Percentiles rank a stretch among this genome's conserved stretches.
Evolutionary conservation across 2,888 invertebrate genomes (phyloP).

Genomic region (Tipula confusa): DNA sequence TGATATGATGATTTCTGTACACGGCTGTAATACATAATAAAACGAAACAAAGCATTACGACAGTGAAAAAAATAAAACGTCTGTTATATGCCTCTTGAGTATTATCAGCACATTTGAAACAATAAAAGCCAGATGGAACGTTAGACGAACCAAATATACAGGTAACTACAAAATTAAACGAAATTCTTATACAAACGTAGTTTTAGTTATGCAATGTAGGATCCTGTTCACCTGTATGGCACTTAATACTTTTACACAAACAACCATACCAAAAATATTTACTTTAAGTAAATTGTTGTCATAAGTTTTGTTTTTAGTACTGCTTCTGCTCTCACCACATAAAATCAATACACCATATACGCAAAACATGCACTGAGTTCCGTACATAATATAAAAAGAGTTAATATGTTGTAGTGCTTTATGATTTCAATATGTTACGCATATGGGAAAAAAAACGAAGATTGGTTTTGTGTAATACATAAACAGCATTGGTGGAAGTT

Average conservation of each 20-base stretch:
- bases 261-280: not conserved
- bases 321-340: not conserved
- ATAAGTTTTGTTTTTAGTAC: not conserved
- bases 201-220: not conserved
- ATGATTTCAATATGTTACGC: not conserved
- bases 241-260: not conserved
- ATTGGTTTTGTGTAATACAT: not conserved
- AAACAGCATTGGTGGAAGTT: not conserved
- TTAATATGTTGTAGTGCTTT: not conserved
- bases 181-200: not conserved
- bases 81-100: not conserved
- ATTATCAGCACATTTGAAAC: not conserved
- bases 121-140: not conserved
- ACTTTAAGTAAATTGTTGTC: not conserved
- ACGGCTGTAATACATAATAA: not conserved
- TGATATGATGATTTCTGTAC: not conserved
- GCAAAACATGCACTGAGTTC: not conserved
- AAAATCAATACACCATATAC: not conserved
- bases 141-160: not conserved
- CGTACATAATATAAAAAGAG: not conserved
- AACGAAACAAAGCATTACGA: not conserved
- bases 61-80: not conserved
- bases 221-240: not conserved
- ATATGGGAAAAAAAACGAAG: not conserved
- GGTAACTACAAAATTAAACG: not conserved